Percentiles rank a stretch among this genome's conserved stretches.
phyloP scores from a whole-genome alignment of 2,888 invertebrate genomes.

The Brachyopa scutellaris region DNA sequence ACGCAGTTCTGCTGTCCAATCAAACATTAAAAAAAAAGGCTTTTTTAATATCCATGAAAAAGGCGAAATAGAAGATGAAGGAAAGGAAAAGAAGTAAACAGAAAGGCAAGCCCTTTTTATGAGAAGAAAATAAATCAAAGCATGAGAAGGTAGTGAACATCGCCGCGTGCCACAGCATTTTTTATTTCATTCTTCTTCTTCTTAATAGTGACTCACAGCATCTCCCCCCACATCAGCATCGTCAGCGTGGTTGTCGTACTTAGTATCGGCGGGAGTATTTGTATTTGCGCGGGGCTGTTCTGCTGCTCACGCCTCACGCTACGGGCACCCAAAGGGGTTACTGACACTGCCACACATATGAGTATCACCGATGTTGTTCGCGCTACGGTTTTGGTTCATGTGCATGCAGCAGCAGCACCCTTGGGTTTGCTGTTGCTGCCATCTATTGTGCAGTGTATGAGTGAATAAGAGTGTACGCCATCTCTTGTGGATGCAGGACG shows the following conservation, averaged over 20 bases:
- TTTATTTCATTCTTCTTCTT: slow-evolving; percentile 3
- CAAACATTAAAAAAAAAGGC: too few species aligned
- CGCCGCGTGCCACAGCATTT: slow-evolving; percentile 5
- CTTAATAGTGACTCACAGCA: slow-evolving; percentile 48
- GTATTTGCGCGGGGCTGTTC: slow-evolving; percentile 49
- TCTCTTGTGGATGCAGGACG: background rate
- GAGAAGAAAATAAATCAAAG: slow-evolving; percentile 7
- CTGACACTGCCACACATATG: slow-evolving; percentile 60
- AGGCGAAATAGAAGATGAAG: background rate
- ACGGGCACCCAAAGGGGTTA: slow-evolving; percentile 58
- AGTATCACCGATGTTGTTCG: slow-evolving; percentile 32
- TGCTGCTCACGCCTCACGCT: too few species aligned
- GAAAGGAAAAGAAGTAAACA: background rate
- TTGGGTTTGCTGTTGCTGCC: slow-evolving; percentile 44
- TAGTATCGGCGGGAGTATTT: slow-evolving; percentile 37
- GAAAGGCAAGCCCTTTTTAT: background rate
- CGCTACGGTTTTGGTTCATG: slow-evolving; percentile 28
- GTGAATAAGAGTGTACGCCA: slow-evolving; percentile 29
- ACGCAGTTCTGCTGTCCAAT: background rate
- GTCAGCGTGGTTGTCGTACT: slow-evolving; percentile 43
- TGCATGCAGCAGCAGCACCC: slow-evolving; percentile 45
- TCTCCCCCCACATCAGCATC: slow-evolving; percentile 15
- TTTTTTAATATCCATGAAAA: background rate
- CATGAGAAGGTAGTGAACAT: slow-evolving; percentile 36
- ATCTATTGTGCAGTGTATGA: slow-evolving; percentile 41